Conservation (phyloP, 2,113 vertebrate genomes). For the Melanocharis versteri region DNA sequence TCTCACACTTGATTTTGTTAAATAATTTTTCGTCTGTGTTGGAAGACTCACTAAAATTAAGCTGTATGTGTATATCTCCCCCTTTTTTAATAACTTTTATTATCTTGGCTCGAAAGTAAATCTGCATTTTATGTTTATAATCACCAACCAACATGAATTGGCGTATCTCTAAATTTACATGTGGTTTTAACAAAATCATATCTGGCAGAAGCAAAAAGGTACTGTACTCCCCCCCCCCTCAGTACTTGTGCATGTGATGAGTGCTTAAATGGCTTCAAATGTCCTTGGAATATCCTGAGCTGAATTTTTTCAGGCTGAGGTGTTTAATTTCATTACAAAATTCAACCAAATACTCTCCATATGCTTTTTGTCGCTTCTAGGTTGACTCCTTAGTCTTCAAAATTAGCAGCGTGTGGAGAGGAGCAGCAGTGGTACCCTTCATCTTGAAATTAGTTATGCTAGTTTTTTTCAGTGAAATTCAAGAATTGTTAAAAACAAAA, state of each 20-base stretch:
- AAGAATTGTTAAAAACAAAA: not conserved
- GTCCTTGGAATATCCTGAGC: not conserved
- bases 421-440: not conserved
- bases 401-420: not conserved
- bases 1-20: not conserved
- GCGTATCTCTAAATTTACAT: not conserved
- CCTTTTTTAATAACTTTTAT: not conserved
- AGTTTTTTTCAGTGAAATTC: not conserved
- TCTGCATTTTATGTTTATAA: not conserved
- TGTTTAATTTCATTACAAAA: not conserved
- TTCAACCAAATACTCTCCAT: not conserved
- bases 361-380: not conserved
- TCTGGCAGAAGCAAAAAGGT: not conserved
- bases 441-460: not conserved
- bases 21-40: not conserved
- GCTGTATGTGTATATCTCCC: accelerated
- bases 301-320: not conserved
- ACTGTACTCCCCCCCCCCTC: accelerated
- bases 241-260: not conserved
- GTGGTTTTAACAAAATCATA: not conserved
- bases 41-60: not conserved
- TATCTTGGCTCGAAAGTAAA: not conserved
- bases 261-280: not conserved
- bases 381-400: not conserved
- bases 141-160: not conserved